Base-by-base conservation (phyloP, 1,140 invertebrate species). In the Cydia pomonella region DNA sequence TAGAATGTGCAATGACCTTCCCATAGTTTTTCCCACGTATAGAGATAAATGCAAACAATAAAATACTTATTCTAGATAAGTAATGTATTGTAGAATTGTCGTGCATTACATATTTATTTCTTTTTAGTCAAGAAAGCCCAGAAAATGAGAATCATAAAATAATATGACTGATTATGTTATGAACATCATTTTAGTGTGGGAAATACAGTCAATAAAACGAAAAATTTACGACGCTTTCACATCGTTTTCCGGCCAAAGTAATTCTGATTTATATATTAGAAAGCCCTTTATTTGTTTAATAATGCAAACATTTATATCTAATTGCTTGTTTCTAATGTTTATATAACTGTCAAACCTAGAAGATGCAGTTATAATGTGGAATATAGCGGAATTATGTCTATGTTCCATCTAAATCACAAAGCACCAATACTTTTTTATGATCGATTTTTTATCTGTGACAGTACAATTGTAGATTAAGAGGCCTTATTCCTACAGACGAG, bases 21-120 rank as follows among this genome's bases (percentile, higher is more conserved):
- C 64, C 64, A 41, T 69, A 69, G 64, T 18, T 33, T 66, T 69
- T 69, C 64, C n/a, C 64, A 69, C 64, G 64, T 69, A 33, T 33
- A 41, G 64, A 59, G 53, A 59, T 69, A 21, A 6, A 38, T 69
- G 33, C 18, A 9, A 69, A 69, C 27, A 33, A 41, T 41, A 23
- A 59, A 59, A n/a, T 18, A n/a, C 7, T 21, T 21, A 59, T 50
- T 50, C 16, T 1, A n/a, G 16, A 50, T n/a, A 5, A 50, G n/a
- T 50, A 6, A n/a, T 50, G 47, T n/a, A 50, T 16, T 12, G 41
- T 44, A 44, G 13, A 44, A 44, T 41, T 41, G 13, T 44, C 41
- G 10, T 4, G 16, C 10, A 44, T 44, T 16, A 7, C 41, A 41
- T 33, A 7, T 33, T 33, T 5, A 41, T 41, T 41, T 41, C 0